phyloP scores from a whole-genome alignment of 2,888 invertebrate genomes.

The Timema cristinae region DNA sequence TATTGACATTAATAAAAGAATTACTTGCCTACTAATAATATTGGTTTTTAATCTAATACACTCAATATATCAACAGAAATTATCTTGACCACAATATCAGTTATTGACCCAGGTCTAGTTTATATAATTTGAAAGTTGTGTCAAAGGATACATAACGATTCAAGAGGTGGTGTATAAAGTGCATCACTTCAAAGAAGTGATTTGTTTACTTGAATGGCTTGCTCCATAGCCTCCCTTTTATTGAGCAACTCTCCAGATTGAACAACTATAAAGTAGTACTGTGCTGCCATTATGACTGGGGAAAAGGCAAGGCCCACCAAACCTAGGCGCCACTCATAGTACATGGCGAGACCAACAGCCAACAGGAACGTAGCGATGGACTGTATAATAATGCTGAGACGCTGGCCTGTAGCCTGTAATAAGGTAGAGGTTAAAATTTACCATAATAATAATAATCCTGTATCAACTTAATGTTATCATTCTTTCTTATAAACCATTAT shows the following conservation, averaged over 20 bases:
- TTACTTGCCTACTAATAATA: too few species aligned
- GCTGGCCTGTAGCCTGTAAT: slow-evolving; percentile 72
- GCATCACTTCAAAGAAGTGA: neutral
- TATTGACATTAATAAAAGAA: too few species aligned
- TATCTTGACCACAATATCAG: too few species aligned
- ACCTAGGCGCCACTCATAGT: slow-evolving; percentile 72
- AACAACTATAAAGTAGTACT: slow-evolving; percentile 64
- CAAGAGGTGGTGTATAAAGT: too few species aligned
- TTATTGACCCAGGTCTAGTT: too few species aligned
- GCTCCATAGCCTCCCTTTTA: slow-evolving; percentile 64
- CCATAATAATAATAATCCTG: neutral
- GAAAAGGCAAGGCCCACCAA: slow-evolving; percentile 67
- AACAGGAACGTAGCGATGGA: slow-evolving; percentile 64
- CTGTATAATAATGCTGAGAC: slow-evolving; percentile 72
- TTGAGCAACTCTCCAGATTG: slow-evolving; percentile 61
- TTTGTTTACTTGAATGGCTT: slow-evolving; percentile 43
- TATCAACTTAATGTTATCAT: too few species aligned
- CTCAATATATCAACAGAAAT: too few species aligned
- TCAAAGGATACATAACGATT: too few species aligned
- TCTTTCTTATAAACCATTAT: too few species aligned
- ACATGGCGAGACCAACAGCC: slow-evolving; percentile 61
- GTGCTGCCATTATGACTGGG: slow-evolving; percentile 63
- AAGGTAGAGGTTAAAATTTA: neutral
- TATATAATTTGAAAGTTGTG: too few species aligned
- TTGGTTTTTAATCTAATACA: too few species aligned